phyloP scores from a whole-genome alignment of 2,113 vertebrate species.

The Rhinolophus sinicus region DNA sequence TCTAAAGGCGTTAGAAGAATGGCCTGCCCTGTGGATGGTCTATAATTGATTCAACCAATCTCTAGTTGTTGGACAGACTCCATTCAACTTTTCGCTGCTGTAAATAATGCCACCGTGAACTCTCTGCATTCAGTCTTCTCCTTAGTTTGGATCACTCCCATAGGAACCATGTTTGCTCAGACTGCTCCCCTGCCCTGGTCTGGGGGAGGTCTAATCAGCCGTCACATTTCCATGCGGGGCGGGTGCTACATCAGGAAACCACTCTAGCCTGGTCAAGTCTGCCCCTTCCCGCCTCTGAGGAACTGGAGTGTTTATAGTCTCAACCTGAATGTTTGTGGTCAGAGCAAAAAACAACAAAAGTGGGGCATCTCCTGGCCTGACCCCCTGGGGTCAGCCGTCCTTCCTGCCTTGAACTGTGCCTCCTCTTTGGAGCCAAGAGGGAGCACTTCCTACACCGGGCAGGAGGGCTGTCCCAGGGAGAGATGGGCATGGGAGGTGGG shows the following conservation, averaged over 20 bases:
- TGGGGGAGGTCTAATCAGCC: background rate
- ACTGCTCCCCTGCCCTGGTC: background rate
- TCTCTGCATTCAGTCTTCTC: background rate
- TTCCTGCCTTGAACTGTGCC: background rate
- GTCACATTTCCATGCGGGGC: background rate
- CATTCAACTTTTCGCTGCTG: background rate
- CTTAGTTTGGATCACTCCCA: background rate
- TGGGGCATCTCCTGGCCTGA: background rate
- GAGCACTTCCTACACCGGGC: background rate
- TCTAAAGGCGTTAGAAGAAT: background rate
- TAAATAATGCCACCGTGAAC: background rate
- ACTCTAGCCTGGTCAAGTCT: background rate
- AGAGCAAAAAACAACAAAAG: background rate
- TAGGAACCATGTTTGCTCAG: background rate
- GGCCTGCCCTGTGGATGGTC: background rate
- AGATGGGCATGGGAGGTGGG: background rate
- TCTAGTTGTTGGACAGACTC: background rate
- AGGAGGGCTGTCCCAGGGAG: background rate
- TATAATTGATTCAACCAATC: background rate
- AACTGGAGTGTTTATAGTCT: background rate
- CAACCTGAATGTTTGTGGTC: background rate
- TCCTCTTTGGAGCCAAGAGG: background rate
- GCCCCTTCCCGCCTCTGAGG: background rate
- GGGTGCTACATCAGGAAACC: background rate
- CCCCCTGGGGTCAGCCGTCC: background rate